A percentile compares a stretch with the other conserved stretches of the same genome.
These are phyloP conservation scores for Virgularia gustaviana DNA, from an alignment of 92 coral and sea anemone species.

Conservation along the genomic window DNA sequence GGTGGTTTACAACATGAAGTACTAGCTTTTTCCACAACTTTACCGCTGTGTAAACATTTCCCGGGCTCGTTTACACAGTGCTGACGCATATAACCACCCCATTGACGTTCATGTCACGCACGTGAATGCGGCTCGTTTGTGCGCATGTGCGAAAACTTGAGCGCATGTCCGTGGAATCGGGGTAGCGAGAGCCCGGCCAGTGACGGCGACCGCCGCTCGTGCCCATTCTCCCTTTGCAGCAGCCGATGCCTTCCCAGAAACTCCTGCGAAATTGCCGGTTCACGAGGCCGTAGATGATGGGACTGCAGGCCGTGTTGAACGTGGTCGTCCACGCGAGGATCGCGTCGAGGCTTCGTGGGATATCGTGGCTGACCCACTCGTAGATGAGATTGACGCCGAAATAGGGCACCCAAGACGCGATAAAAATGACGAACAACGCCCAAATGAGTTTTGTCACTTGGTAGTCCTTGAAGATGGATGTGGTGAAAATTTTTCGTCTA, in stretches of 20 bases:
- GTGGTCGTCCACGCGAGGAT: conserved; percentile 16
- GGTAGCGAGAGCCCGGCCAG: background rate
- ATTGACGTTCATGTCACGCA: conserved; percentile 5
- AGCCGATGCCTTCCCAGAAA: conserved; percentile 27
- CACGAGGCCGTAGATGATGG: conserved; percentile 33
- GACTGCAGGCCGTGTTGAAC: conserved; percentile 22
- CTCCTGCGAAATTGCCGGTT: conserved; percentile 30
- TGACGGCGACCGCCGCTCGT: background rate
- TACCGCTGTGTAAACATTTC: background rate
- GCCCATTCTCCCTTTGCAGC: background rate
- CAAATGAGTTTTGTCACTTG: conserved; percentile 27
- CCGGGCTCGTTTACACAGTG: conserved; percentile 3
- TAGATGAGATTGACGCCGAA: conserved; percentile 20
- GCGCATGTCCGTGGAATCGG: conserved; percentile 11
- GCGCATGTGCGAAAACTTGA: conserved; percentile 23
- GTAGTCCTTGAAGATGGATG: conserved; percentile 25
- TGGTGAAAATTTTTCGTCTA: background rate
- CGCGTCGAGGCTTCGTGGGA: conserved; percentile 25
- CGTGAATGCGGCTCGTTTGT: conserved; percentile 27
- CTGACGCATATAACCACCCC: conserved; percentile 9
- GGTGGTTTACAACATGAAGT: background rate
- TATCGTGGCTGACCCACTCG: background rate
- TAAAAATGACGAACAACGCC: conserved; percentile 25
- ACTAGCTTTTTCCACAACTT: background rate
- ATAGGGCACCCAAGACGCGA: conserved; percentile 33